Conservation (phyloP, 2,797 vertebrate species). For the Calcarius lapponicus region DNA sequence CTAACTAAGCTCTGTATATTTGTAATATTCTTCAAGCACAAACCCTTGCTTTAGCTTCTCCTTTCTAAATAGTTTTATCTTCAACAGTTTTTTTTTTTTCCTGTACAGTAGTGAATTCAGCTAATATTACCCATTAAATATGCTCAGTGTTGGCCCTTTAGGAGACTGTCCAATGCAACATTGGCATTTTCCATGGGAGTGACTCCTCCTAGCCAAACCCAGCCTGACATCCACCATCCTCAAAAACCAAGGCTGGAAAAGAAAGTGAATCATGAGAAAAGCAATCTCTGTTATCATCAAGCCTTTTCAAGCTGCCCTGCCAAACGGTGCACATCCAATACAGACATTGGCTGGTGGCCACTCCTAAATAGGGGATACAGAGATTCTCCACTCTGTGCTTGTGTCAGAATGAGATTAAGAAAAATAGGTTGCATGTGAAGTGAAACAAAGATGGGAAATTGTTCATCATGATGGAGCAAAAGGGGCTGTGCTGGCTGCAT, state of each 20-base stretch:
- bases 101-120: background rate
- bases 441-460: background rate
- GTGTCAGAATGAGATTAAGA: background rate
- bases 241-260: background rate
- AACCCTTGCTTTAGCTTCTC: background rate
- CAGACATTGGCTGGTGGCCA: background rate
- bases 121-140: background rate
- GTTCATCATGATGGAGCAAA: accelerated
- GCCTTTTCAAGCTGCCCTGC: background rate
- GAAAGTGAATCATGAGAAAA: background rate
- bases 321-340: background rate
- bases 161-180: background rate
- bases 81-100: background rate
- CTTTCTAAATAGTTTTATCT: background rate
- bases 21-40: background rate
- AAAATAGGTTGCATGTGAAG: background rate
- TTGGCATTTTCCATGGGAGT: background rate
- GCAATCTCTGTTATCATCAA: background rate
- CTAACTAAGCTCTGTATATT: background rate
- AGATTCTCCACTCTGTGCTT: background rate
- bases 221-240: background rate
- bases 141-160: background rate
- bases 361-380: background rate
- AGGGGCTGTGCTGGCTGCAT: background rate
- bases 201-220: background rate